A percentile compares a stretch with the other conserved stretches of the same genome.
These are phyloP conservation scores for Nebria ingens DNA, from an alignment of 1,140 invertebrate genomes.

Conservation along the genomic window DNA sequence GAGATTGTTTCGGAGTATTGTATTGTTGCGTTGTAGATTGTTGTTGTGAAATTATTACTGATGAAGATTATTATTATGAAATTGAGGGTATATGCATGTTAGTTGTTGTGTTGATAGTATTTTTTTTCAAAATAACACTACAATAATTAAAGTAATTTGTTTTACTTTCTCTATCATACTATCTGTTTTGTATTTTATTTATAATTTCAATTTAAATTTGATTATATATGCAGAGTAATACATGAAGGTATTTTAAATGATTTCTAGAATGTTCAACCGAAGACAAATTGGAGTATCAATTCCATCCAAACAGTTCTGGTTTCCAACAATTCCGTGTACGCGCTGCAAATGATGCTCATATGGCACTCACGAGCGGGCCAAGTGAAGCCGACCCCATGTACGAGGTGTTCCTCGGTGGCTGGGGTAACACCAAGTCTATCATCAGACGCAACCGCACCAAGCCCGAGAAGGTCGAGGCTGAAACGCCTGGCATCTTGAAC, in stretches of 20 bases:
- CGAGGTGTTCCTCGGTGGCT: conserved; percentile 75
- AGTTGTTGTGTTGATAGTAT: too few relatives aligned
- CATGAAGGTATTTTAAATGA: too few relatives aligned
- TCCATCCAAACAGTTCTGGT: conserved; percentile 55
- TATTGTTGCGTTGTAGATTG: not conserved
- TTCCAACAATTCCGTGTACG: conserved; percentile 64
- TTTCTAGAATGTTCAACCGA: conserved; percentile 62
- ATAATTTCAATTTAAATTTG: too few relatives aligned
- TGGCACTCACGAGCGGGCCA: conserved; percentile 57
- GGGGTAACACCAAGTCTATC: conserved; percentile 73
- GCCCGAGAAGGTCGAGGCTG: conserved; percentile 62
- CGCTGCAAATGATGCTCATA: conserved; percentile 66
- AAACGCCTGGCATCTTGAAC: conserved; percentile 58
- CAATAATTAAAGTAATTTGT: too few relatives aligned
- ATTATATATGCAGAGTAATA: too few relatives aligned
- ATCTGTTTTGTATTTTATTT: too few relatives aligned
- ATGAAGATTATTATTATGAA: not conserved
- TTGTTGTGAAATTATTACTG: not conserved
- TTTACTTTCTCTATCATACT: too few relatives aligned
- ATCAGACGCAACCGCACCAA: conserved; percentile 67
- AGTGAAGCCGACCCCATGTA: conserved; percentile 59
- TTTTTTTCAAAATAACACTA: too few relatives aligned
- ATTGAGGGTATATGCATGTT: not conserved
- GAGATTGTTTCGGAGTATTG: not conserved
- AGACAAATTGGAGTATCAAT: conserved; percentile 71